Percentiles rank a stretch among this genome's conserved stretches.
Evolutionary conservation across 2,113 vertebrate species (phyloP).

Genomic region (Hyaena hyaena): DNA sequence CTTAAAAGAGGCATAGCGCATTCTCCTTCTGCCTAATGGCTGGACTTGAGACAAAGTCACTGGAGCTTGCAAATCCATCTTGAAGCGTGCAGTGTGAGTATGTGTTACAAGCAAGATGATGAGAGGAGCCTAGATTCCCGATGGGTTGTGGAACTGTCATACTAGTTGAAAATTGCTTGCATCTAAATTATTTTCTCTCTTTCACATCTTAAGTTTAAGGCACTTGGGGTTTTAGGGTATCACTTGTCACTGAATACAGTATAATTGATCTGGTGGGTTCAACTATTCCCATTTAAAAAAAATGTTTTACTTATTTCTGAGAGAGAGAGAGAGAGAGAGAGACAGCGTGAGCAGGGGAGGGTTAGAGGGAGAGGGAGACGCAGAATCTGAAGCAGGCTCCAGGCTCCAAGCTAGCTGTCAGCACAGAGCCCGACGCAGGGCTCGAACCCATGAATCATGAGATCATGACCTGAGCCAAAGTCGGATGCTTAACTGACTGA

Average conservation of each 20-base stretch:
- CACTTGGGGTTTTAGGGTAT: background rate
- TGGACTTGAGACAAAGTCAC: background rate
- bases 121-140: background rate
- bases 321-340: too few relatives aligned
- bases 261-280: background rate
- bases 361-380: too few relatives aligned
- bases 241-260: background rate
- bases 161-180: background rate
- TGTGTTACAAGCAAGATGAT: background rate
- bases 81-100: background rate
- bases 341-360: too few relatives aligned
- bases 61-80: background rate
- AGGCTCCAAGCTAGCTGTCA: too few relatives aligned
- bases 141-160: background rate
- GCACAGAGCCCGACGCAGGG: too few relatives aligned
- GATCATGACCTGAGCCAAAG: too few relatives aligned
- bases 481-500: too few relatives aligned
- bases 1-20: fast-evolving
- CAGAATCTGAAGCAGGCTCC: too few relatives aligned
- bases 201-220: background rate
- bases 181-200: conserved; percentile 2
- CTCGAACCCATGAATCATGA: too few relatives aligned
- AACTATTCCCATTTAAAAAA: background rate
- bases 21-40: background rate
- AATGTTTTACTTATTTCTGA: too few relatives aligned